phyloP scores from a whole-genome alignment of 2,113 vertebrate species.

The Scopus umbretta region DNA sequence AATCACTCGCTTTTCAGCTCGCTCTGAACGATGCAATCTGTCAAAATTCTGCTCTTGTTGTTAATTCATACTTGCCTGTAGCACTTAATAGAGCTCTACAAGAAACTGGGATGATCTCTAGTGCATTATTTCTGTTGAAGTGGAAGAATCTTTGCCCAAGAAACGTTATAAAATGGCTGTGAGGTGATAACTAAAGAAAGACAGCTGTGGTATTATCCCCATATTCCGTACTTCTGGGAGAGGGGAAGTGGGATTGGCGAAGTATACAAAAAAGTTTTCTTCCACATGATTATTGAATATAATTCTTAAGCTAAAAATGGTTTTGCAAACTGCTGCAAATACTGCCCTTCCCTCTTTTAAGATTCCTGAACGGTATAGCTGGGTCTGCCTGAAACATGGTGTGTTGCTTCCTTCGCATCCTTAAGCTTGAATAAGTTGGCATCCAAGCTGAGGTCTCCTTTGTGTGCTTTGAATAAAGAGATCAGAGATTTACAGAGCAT shows the following conservation, averaged over 20 bases:
- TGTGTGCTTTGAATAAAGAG: neutral
- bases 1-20: accelerated
- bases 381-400: neutral
- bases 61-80: neutral
- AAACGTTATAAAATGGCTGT: neutral
- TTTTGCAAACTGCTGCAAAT: neutral
- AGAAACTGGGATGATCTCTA: neutral
- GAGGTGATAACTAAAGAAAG: neutral
- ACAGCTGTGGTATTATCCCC: neutral
- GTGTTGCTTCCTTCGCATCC: neutral
- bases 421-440: neutral
- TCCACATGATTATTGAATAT: neutral
- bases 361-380: too few relatives aligned
- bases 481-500: neutral
- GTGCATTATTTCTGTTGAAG: neutral
- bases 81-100: neutral
- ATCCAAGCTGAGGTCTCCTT: neutral
- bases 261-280: neutral
- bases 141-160: neutral
- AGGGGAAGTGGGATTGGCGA: neutral
- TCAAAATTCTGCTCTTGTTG: neutral
- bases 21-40: neutral
- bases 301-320: neutral
- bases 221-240: neutral
- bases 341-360: neutral